Evolutionary conservation across 2,113 vertebrate species (phyloP), one percentile per base, ranked within the genome.

Genomic region (Drymodes brunneopygia): DNA sequence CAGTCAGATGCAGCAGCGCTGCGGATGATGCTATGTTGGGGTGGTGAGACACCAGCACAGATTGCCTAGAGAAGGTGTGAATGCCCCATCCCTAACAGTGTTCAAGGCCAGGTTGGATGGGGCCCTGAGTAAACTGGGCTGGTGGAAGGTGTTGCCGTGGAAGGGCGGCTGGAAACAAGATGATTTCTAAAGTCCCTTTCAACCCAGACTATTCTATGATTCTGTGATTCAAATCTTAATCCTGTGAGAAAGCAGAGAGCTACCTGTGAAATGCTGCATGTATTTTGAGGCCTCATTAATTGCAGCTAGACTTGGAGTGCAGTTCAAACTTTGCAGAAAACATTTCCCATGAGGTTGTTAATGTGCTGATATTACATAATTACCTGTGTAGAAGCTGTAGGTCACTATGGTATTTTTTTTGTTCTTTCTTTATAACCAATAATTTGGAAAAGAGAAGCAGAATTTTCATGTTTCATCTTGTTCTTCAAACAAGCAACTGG

Each of bases 21-120:
- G 29, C 0, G 1, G 40, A 42, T 1, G 2, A 4, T 8, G 4
- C 12, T 2, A 0, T 13, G 15, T n/a, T 4, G 10, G 42, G 16
- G 13, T 40, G n/a, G 20, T 31, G 40, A n/a, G 40, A 25, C 48
- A 5, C 9, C 29, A 48, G 20, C 12, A 25, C n/a, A 15, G 24
- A 24, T 5, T 77, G 45, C 42, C 16, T 2, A 3, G 33, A 15
- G 27, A 31, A 36, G 17, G 7, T 44, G 22, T 44, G 31, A 10
- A 8, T 60, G 44, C 33, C 44, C 21, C 44, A 31, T 51, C 36
- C 27, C 44, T 77, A 53, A 6, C 12, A 45, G 15, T 33, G 14
- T 23, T 57, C 72, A 38, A 45, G 64, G 38, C 23, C 33, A 11
- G 38, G 9, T 10, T 38, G 42, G 35, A 22, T 31, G 35, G 7